Base-by-base conservation (phyloP, 2,888 invertebrate genomes). In the Tuberolachnus salignus region DNA sequence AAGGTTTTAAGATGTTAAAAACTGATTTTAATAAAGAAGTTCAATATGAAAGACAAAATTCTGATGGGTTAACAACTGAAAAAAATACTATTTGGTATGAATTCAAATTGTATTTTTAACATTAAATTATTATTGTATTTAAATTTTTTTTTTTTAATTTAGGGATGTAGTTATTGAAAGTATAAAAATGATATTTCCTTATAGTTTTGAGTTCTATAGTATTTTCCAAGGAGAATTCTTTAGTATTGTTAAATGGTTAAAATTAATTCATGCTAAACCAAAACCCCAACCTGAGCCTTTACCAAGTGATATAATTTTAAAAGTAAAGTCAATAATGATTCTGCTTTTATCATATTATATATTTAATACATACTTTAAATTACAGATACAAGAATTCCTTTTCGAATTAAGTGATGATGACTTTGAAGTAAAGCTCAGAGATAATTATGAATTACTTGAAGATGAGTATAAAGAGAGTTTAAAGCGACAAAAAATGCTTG, bases 341-440 rank as follows among this genome's bases (percentile, higher is more conserved):
- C 13, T 26, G 16, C 26, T 67, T 11, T 26, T 19, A 23, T 23
- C 46, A 34, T 34, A 34, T 1, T 23, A 14, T 11, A 57, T 57
- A 0, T 4, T 34, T 34, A 34, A 34, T 34, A 49, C 42, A 66
- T 55, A 19, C 2, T 53, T 23, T 53, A 16, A 21, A 55, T 64
- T 23, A 67, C 84, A 93, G 92, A 90, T 94, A 26, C 92, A 95
- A 86, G 93, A 94, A 84, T 92, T 96, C 84, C 85, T 93, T 1
- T 90, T 99, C 83, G 97, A 98, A 87, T 91, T 99, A 87, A 93
- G 93, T 82, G 99, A 99, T 85, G 98, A 99, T 89, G 98, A 98
- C 0, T 98, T 99, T 85, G 99, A 99, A 87, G 96, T 98, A 3
- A 95, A 94, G 84, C 87, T 99, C 10, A 90, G 97, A 0, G 97